Conservation (phyloP, 2,888 invertebrate species). For the Dasypolia templi region DNA sequence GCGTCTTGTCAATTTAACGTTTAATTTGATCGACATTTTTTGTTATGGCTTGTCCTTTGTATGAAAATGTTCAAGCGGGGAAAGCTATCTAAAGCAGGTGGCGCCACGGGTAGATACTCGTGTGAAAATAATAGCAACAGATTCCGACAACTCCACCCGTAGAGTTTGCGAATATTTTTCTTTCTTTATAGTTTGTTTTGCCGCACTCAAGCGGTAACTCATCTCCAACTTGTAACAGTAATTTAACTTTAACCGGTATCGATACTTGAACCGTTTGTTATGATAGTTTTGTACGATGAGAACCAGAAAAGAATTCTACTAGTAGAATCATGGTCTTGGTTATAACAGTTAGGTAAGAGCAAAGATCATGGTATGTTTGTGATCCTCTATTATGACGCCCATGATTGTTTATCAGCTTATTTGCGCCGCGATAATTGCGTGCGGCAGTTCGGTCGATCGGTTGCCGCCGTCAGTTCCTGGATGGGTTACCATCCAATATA, state of each 20-base stretch:
- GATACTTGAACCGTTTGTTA: constrained; percentile 17
- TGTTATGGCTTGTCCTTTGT: too few species aligned
- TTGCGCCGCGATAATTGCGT: too few species aligned
- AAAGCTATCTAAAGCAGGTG: neutral
- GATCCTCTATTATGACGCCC: too few species aligned
- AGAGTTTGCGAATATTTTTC: constrained; percentile 44
- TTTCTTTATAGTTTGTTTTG: constrained; percentile 39
- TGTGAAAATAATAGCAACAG: constrained; percentile 25
- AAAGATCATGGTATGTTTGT: too few species aligned
- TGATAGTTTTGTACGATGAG: neutral
- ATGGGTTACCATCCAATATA: too few species aligned
- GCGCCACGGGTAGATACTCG: neutral
- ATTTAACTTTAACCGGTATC: constrained; percentile 45
- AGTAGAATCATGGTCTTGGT: neutral
- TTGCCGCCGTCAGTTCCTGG: too few species aligned
- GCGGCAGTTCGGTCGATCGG: too few species aligned
- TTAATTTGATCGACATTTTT: neutral
- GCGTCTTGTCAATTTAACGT: neutral
- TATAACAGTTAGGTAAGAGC: too few species aligned
- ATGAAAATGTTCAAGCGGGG: neutral
- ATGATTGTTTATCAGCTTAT: too few species aligned
- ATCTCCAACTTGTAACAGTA: constrained; percentile 36
- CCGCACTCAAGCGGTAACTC: constrained; percentile 31
- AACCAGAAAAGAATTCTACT: neutral
- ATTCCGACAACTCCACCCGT: neutral